phyloP scores from a whole-genome alignment of 2,797 vertebrate genomes.

The Momotus momota region DNA sequence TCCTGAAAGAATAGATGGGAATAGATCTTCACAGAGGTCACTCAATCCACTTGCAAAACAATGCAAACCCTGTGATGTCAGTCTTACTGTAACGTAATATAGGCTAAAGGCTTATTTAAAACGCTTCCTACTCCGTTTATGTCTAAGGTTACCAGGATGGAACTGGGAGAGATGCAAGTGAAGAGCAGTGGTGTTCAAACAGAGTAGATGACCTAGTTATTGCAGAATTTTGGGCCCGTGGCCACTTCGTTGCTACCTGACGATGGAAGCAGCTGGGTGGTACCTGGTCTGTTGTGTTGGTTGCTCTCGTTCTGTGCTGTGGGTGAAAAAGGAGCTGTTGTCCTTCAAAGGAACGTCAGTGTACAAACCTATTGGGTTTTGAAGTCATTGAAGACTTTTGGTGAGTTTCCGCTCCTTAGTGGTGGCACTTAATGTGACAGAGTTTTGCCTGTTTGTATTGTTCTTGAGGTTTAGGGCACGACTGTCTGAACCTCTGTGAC shows the following conservation, averaged over 20 bases:
- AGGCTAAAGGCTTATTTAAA: background rate
- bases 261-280: background rate
- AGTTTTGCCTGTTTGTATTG: background rate
- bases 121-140: background rate
- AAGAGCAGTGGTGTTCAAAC: background rate
- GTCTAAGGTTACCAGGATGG: background rate
- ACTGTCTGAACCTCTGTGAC: background rate
- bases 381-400: background rate
- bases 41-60: background rate
- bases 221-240: background rate
- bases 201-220: background rate
- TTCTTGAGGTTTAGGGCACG: background rate
- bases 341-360: background rate
- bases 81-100: background rate
- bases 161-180: background rate
- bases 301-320: background rate
- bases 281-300: background rate
- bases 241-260: background rate
- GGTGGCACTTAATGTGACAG: background rate
- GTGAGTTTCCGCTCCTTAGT: accelerated
- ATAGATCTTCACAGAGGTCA: background rate
- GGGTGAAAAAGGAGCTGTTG: background rate
- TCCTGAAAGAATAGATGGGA: background rate
- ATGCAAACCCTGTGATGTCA: accelerated
- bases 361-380: background rate